These are phyloP conservation scores for Vandiemenella viatica DNA, from an alignment of 2,888 invertebrate genomes.

Conservation along the genomic window DNA sequence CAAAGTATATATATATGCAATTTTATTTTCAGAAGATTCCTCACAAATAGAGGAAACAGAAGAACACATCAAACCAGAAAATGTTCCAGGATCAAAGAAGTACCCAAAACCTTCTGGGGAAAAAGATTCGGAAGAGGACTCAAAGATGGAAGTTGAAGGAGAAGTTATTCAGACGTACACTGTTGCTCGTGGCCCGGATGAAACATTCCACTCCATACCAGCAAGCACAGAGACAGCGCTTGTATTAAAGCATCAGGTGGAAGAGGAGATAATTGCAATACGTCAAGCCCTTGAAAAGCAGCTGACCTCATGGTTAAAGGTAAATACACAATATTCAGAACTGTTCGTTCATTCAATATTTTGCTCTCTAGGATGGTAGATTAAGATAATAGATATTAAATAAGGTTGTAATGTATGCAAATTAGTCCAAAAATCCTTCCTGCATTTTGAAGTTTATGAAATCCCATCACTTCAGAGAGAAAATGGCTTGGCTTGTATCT, in stretches of 20 bases:
- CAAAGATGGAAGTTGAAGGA: slow-evolving; percentile 45
- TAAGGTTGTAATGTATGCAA: too few relatives aligned
- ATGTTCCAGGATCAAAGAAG: not conserved
- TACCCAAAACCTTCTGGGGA: not conserved
- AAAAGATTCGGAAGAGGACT: slow-evolving; percentile 30
- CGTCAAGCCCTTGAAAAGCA: slow-evolving; percentile 34
- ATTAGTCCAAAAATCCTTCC: too few relatives aligned
- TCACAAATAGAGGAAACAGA: not conserved
- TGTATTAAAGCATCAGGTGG: slow-evolving; percentile 18
- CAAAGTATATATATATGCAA: too few relatives aligned
- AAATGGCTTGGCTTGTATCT: too few relatives aligned
- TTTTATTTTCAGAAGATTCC: not conserved
- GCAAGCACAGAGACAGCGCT: not conserved
- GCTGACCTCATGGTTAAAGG: slow-evolving; percentile 34
- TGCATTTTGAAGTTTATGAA: too few relatives aligned
- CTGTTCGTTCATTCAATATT: too few relatives aligned
- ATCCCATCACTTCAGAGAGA: too few relatives aligned
- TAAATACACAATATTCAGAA: slow-evolving; percentile 22
- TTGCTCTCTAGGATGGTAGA: too few relatives aligned
- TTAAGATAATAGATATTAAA: slow-evolving; percentile 2
- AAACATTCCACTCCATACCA: slow-evolving; percentile 53
- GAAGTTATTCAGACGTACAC: slow-evolving; percentile 49
- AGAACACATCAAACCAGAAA: not conserved
- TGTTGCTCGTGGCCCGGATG: slow-evolving; percentile 52
- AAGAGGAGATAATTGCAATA: slow-evolving; percentile 30